Evolutionary conservation across 2,797 vertebrate genomes (phyloP).

Genomic region (Australoheros facetus): DNA sequence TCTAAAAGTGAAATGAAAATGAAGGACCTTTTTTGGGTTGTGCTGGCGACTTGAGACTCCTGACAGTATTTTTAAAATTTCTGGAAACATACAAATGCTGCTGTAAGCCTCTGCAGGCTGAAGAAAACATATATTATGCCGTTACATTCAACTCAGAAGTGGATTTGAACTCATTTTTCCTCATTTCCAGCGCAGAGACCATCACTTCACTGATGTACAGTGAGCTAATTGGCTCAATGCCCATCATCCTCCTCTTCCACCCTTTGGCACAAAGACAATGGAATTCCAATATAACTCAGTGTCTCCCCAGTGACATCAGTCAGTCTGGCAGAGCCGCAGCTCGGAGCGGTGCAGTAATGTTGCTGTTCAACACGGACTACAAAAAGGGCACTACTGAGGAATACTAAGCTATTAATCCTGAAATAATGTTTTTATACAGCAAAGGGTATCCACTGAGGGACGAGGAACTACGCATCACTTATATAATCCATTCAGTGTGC

Average conservation of each 20-base stretch:
- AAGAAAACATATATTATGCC: not conserved
- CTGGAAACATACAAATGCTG: not conserved
- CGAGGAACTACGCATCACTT: not conserved
- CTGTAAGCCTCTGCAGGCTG: not conserved
- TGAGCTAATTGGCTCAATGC: slow-evolving; percentile 16
- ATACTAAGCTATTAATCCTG: slow-evolving; percentile 30
- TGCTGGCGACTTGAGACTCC: too few species aligned
- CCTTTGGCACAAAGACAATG: slow-evolving; percentile 59
- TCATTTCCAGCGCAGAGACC: slow-evolving; percentile 4
- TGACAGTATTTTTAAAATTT: too few species aligned
- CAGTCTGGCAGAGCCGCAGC: slow-evolving; percentile 37
- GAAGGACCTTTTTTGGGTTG: too few species aligned
- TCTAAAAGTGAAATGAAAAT: not conserved
- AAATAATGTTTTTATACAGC: slow-evolving; percentile 36
- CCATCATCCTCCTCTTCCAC: slow-evolving; percentile 5
- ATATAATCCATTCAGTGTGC: slow-evolving; percentile 5
- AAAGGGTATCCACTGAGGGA: not conserved
- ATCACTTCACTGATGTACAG: slow-evolving; percentile 27
- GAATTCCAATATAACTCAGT: slow-evolving; percentile 57
- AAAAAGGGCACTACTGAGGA: slow-evolving; percentile 27
- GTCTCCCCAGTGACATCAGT: slow-evolving; percentile 53
- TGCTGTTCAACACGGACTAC: slow-evolving; percentile 20
- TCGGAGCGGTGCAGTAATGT: slow-evolving; percentile 12
- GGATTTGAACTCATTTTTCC: not conserved
- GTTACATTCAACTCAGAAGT: not conserved